A percentile compares a stretch with the other conserved stretches of the same genome.
These are phyloP conservation scores for Geococcyx californianus DNA, from an alignment of 2,113 vertebrate species.

Conservation along the genomic window DNA sequence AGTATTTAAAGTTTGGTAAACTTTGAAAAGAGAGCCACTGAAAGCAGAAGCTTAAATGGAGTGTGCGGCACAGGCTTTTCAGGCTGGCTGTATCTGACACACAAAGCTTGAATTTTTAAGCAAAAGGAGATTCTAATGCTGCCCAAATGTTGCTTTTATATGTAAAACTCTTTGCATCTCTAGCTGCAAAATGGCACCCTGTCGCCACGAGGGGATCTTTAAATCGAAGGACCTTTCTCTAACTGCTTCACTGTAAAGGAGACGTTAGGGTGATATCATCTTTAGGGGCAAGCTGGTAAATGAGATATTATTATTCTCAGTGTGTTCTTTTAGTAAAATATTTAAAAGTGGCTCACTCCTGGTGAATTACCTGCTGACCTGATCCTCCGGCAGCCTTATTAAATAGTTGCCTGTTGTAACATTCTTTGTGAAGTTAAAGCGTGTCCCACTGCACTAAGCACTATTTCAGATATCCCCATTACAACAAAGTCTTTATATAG, in stretches of 20 bases:
- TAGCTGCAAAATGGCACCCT: background rate
- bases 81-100: background rate
- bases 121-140: background rate
- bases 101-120: background rate
- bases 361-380: constrained; percentile 62
- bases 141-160: background rate
- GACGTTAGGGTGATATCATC: background rate
- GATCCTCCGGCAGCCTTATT: constrained; percentile 49
- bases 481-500: constrained; percentile 50
- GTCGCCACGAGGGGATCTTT: background rate
- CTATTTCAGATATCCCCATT: constrained; percentile 50
- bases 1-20: background rate
- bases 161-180: background rate
- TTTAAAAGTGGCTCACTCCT: constrained; percentile 58
- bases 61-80: background rate
- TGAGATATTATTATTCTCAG: constrained; percentile 43
- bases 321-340: constrained; percentile 60
- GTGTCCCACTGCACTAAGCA: constrained; percentile 18
- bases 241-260: background rate
- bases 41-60: background rate
- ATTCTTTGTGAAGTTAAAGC: constrained; percentile 44
- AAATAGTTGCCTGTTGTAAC: constrained; percentile 57
- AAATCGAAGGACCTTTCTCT: constrained; percentile 1
- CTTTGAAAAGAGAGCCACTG: background rate
- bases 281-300: constrained; percentile 50